These are phyloP conservation scores for Crotalus tigris DNA, from an alignment of 2,113 vertebrate species.

Conservation along the genomic window DNA sequence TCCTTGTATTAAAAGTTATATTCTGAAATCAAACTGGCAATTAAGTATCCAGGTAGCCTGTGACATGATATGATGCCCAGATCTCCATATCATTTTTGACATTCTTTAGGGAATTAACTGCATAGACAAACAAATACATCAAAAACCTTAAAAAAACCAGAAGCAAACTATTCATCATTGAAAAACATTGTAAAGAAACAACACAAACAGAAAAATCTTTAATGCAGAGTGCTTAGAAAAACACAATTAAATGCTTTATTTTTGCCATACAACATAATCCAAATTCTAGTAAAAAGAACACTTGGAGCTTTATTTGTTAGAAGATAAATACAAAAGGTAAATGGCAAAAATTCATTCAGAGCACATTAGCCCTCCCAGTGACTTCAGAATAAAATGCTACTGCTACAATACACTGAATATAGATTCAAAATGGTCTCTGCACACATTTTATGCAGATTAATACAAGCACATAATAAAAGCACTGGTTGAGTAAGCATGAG, in stretches of 20 bases:
- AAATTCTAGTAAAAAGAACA: slow-evolving; percentile 24
- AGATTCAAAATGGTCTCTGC: slow-evolving; percentile 9
- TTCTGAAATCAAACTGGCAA: slow-evolving; percentile 25
- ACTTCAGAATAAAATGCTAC: slow-evolving; percentile 21
- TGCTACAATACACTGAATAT: background rate
- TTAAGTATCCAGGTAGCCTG: slow-evolving; percentile 30
- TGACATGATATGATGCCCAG: slow-evolving; percentile 32
- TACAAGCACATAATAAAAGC: background rate
- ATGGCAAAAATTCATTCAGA: background rate
- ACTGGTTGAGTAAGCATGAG: background rate
- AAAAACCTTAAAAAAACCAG: background rate
- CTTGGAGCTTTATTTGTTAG: slow-evolving; percentile 21
- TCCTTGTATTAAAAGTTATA: background rate
- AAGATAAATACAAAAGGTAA: slow-evolving; percentile 29
- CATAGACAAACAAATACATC: background rate
- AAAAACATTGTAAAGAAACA: slow-evolving; percentile 54
- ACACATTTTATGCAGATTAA: background rate
- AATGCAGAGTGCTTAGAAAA: slow-evolving; percentile 58
- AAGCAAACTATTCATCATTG: slow-evolving; percentile 29
- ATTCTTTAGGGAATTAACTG: slow-evolving; percentile 11
- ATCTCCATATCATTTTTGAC: background rate
- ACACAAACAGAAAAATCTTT: slow-evolving; percentile 51
- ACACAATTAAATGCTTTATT: slow-evolving; percentile 66
- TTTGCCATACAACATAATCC: slow-evolving; percentile 55
- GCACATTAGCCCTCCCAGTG: background rate